Evolutionary conservation across 2,888 invertebrate species (phyloP), one percentile per base, ranked within the genome.

Genomic region (Sminthurides aquaticus): DNA sequence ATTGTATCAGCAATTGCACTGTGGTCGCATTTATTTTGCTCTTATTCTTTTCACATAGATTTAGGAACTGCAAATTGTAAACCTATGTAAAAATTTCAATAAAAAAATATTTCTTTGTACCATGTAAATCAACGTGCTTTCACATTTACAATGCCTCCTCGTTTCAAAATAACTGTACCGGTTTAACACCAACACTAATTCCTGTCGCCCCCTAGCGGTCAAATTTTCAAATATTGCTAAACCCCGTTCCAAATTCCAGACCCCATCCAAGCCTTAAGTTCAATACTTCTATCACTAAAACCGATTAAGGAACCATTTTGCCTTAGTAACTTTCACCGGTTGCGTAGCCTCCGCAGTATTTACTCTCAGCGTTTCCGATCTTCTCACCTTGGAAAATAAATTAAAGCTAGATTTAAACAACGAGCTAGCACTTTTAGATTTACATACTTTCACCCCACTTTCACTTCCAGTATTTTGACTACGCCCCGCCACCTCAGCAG

Each of bases 341-440:
- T 62, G 34, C 27, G 22, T 28, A 26, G 43, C 26, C 57, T 57
- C 56, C 48, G 22, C 43, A 15, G 20, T 29, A 20, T 26, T 48
- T 22, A 52, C 20, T 20, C 8, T 62, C 2, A 57, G n/a, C 26
- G 26, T 62, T 22, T 62, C 62, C 1, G 62, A 62, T 28, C 56
- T 43, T 3, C 49, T 15, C 27, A 62, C 62, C 24, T 62, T 62
- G 28, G 43, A 48, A 29, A 63, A 63, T 2, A 63, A 15, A 49
- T 58, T 63, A 25, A 64, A 49, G 29, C 60, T 59, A 15, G 59
- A 64, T 43, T 64, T 64, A 15, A 67, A 57, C 29, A 72, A 66
- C 3, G 70, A 72, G 20, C 71, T 70, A n/a, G 71, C 69, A 57
- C 70, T 70, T 48, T 69, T 69, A 26, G 68, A 68, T 27, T 72